These are phyloP conservation scores for Stegodyphus mimosarum DNA, from an alignment of 1,140 invertebrate species.

Conservation along the genomic window DNA sequence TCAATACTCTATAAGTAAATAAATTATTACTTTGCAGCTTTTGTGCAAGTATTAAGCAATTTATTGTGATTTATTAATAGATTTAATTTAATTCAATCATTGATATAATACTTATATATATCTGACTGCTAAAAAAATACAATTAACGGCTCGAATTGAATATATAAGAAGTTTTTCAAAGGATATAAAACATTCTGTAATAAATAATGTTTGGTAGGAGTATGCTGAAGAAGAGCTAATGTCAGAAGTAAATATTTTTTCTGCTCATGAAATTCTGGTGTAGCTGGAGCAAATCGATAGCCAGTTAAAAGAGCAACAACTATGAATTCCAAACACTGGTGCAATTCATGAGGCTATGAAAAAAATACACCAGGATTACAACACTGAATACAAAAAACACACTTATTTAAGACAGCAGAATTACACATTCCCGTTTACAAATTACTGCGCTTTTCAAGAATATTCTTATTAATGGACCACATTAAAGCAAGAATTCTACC, in stretches of 20 bases:
- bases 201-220: slow-evolving; percentile 74
- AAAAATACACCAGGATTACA: slow-evolving; percentile 11
- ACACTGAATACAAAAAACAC: neutral
- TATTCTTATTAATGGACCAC: too few relatives aligned
- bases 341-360: slow-evolving; percentile 73
- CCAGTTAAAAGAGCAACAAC: slow-evolving; percentile 72
- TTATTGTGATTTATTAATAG: neutral
- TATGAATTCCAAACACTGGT: slow-evolving; percentile 74
- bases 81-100: neutral
- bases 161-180: slow-evolving; percentile 21
- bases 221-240: slow-evolving; percentile 71
- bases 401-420: neutral
- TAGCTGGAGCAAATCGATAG: slow-evolving; percentile 74
- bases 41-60: too few relatives aligned
- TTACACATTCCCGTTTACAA: too few relatives aligned
- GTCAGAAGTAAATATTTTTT: slow-evolving; percentile 71
- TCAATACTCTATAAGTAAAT: too few relatives aligned
- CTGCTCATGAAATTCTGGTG: slow-evolving; percentile 74
- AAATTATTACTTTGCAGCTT: too few relatives aligned
- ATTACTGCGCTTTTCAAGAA: too few relatives aligned
- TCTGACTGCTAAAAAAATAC: neutral
- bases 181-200: slow-evolving; percentile 72
- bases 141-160: too few relatives aligned
- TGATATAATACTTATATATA: neutral
- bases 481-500: too few relatives aligned